These are phyloP conservation scores for Branchellion lobata DNA, from an alignment of 2,888 invertebrate genomes.

Conservation along the genomic window DNA sequence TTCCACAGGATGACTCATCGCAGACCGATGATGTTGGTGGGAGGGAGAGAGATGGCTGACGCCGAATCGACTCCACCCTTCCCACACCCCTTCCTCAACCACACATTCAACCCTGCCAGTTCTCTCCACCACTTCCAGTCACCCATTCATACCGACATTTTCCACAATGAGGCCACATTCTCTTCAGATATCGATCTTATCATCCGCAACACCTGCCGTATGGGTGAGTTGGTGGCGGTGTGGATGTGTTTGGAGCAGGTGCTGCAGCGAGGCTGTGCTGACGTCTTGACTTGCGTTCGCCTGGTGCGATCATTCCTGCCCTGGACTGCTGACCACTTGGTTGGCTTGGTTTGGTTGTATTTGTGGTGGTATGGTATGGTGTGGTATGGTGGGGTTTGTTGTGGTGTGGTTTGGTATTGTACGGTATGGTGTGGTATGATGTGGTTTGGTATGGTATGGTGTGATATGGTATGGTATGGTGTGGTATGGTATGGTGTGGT, in stretches of 20 bases:
- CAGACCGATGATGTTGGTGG: conserved; percentile 20
- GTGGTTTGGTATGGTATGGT: not conserved
- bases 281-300: conserved; percentile 37
- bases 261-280: conserved; percentile 25
- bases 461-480: no score
- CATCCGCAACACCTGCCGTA: not conserved
- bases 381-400: no score
- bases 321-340: conserved; percentile 19
- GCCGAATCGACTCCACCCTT: not conserved
- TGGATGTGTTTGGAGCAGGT: conserved; percentile 46
- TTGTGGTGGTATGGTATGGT: not conserved
- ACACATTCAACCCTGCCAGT: not conserved
- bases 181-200: not conserved
- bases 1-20: not conserved
- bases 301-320: conserved; percentile 42
- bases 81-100: not conserved
- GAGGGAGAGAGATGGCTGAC: not conserved
- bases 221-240: conserved; percentile 26
- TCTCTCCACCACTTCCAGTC: not conserved
- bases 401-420: no score
- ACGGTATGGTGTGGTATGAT: not conserved
- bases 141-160: no score
- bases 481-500: no score
- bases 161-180: not conserved
- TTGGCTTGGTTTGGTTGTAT: no score